These are phyloP conservation scores for Seladonia tumulorum DNA, from an alignment of 2,888 invertebrate species.

Conservation along the genomic window DNA sequence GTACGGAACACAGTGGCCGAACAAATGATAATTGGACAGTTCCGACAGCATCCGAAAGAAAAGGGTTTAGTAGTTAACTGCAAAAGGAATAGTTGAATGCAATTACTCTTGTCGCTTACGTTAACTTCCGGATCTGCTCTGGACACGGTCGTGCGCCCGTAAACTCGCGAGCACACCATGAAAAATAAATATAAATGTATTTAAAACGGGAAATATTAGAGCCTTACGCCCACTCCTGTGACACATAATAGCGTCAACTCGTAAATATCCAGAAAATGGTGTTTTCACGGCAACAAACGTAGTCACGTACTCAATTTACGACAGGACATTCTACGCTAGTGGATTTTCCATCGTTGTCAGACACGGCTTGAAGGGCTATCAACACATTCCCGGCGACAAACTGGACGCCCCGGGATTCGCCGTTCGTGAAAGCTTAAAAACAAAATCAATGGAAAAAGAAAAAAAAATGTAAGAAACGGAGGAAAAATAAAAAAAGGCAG, in stretches of 20 bases:
- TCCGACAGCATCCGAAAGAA: not conserved
- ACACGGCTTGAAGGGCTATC: constrained; percentile 28
- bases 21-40: not conserved
- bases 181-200: constrained; percentile 6
- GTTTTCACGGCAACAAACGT: constrained; percentile 40
- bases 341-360: constrained; percentile 58
- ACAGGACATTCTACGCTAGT: constrained; percentile 37
- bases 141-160: not conserved
- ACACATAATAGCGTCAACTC: constrained; percentile 49
- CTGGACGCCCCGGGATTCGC: not conserved
- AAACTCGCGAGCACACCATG: not conserved
- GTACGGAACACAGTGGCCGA: not conserved
- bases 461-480: not conserved
- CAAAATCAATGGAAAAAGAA: constrained; percentile 14
- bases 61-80: not conserved
- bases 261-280: constrained; percentile 49
- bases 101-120: not conserved
- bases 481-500: not conserved
- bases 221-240: constrained; percentile 26
- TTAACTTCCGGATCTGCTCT: not conserved
- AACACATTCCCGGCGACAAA: constrained; percentile 44
- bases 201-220: constrained; percentile 34
- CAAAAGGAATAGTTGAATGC: not conserved
- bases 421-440: constrained; percentile 9
- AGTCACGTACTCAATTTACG: constrained; percentile 63